Conservation (phyloP, 2,888 invertebrate species). For the Andrena minutula region DNA sequence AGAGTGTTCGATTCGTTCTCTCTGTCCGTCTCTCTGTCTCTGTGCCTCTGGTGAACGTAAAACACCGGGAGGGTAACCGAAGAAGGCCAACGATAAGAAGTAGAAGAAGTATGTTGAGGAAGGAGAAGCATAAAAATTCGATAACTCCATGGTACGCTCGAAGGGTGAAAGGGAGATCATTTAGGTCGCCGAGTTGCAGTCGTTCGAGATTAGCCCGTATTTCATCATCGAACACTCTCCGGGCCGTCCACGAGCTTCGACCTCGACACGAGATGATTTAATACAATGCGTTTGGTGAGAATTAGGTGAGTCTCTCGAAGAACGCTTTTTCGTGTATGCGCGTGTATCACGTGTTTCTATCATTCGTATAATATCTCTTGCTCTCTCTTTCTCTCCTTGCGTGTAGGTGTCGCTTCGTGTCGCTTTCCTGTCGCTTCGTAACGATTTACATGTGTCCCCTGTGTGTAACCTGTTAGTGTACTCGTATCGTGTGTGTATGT, state of each 20-base stretch:
- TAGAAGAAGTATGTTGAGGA: conserved; percentile 1
- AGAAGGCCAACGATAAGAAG: conserved; percentile 4
- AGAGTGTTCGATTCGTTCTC: conserved; percentile 63
- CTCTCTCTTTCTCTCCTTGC: neutral
- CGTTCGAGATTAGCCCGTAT: conserved; percentile 67
- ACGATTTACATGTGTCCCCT: neutral
- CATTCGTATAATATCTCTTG: conserved; percentile 17
- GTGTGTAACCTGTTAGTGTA: neutral
- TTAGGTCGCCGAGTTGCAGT: conserved; percentile 61
- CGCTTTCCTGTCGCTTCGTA: neutral
- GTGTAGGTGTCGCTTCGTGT: conserved; percentile 18
- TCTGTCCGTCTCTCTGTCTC: neutral
- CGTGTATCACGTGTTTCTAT: conserved; percentile 32
- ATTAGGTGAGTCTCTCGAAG: conserved; percentile 72
- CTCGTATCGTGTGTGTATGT: conserved; percentile 16
- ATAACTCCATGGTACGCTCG: neutral
- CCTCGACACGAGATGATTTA: conserved; percentile 70
- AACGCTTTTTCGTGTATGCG: conserved; percentile 61
- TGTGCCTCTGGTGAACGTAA: neutral
- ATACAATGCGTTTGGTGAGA: conserved; percentile 74
- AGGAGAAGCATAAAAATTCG: neutral
- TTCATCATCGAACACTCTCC: conserved; percentile 54
- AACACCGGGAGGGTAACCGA: neutral
- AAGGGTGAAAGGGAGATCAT: conserved; percentile 13
- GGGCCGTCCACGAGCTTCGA: conserved; percentile 60